These are phyloP conservation scores for Patiria miniata DNA, from an alignment of 35 echinoderm and acorn worm genomes.

Conservation along the genomic window DNA sequence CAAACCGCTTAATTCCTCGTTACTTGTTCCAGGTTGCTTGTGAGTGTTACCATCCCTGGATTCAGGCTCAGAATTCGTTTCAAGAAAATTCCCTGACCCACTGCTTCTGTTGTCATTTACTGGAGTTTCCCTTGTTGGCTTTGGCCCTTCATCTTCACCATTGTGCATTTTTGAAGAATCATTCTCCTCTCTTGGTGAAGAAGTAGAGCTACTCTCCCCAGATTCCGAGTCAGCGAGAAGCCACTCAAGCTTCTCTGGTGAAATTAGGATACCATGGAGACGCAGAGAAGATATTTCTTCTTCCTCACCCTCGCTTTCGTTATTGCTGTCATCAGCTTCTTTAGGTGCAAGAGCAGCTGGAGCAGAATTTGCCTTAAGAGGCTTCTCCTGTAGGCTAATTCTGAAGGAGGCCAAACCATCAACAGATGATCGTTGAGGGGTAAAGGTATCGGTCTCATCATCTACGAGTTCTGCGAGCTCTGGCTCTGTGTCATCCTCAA, in stretches of 20 bases:
- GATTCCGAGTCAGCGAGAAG: conserved; percentile 46
- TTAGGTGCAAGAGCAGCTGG: not conserved
- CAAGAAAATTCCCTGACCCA: not conserved
- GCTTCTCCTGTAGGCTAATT: not conserved
- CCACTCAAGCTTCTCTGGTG: conserved; percentile 63
- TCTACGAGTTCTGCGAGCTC: conserved; percentile 78
- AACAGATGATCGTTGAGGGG: not conserved
- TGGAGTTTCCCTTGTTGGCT: not conserved
- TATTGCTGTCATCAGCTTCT: not conserved
- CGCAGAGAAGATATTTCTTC: not conserved
- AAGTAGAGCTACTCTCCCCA: not conserved
- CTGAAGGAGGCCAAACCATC: not conserved
- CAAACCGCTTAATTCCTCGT: too few relatives aligned
- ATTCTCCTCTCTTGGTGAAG: not conserved
- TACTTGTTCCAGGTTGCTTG: too few relatives aligned
- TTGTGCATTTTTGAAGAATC: conserved; percentile 3
- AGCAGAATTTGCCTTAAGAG: not conserved
- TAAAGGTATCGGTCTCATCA: conserved; percentile 12
- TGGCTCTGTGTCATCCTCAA: conserved; percentile 70
- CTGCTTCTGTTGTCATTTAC: not conserved
- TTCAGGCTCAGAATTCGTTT: too few relatives aligned
- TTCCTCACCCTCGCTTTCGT: not conserved
- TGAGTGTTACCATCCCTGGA: too few relatives aligned
- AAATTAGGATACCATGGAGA: conserved; percentile 26
- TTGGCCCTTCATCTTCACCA: not conserved